Base-by-base conservation (phyloP, 1,140 invertebrate genomes). In the Procambarus virginalis region DNA sequence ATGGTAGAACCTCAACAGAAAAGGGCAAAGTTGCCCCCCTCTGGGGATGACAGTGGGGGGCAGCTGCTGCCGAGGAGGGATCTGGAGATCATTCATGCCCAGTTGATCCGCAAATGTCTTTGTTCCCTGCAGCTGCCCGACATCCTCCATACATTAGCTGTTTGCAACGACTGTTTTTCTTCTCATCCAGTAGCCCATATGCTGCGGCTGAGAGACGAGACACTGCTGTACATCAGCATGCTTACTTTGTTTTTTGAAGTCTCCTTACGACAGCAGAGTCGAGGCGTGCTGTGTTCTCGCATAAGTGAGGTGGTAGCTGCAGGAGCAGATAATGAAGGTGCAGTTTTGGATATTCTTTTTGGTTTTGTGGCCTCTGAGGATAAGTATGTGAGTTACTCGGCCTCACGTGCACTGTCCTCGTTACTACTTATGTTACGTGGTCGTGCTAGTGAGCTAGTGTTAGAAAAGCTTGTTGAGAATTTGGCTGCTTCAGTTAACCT, bases 351-450 rank as follows among this genome's bases (percentile, higher is more conserved):
- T 92, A 96, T 97, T 94, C 96, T 98, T 82, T 96, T 98, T 76
- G 96, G 97, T 77, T 94, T 97, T 82, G 95, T 96, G 0, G 96
- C 96, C 91, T 96, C 96, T 92, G 95, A 95, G 76, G 96, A 97
- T 94, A 96, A 96, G 93, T 98, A 96, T 93, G 95, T 98, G 86
- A 96, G 96, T 92, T 97, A 97, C 93, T 94, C 97, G 73, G 96
- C 97, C 34, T 95, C 96, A 91, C 95, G 96, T 94, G 97, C 97
- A 34, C 94, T 98, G 76, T 96, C 97, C 58, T 96, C 96, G 83
- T 97, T 98, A 93, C 95, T 98, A 92, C 96, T 98, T 84, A 96
- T 97, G 86, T 96, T 97, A 17, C 97, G 97, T 93, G 96, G 97
- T 76, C 96, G 96, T 91, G 95, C 97, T 2, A 96, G 97, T 93